These are phyloP conservation scores for Sitobion miscanthi DNA, from an alignment of 1,140 invertebrate species.

Conservation along the genomic window DNA sequence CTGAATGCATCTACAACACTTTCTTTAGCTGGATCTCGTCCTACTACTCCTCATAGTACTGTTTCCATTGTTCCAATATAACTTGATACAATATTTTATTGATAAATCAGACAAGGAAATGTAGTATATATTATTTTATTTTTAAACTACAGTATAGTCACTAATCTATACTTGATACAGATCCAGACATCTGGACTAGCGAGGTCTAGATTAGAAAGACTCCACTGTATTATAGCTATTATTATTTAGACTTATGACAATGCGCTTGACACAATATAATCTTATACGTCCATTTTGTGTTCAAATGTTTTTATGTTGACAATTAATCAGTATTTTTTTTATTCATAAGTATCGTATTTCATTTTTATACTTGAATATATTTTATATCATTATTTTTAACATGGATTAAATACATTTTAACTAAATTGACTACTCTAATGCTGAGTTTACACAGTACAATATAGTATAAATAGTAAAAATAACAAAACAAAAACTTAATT, in stretches of 20 bases:
- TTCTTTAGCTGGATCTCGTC: constrained; percentile 81
- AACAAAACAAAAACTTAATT: not conserved
- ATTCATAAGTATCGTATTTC: not conserved
- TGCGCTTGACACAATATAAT: constrained; percentile 17
- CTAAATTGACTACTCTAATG: not conserved
- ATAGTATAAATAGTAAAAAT: not conserved
- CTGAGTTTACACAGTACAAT: too few species aligned
- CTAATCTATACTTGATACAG: not conserved
- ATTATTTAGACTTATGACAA: not conserved
- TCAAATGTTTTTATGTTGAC: not conserved
- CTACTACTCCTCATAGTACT: constrained; percentile 86
- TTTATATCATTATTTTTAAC: not conserved
- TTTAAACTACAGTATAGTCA: not conserved
- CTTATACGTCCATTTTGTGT: constrained; percentile 44
- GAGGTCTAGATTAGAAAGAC: not conserved
- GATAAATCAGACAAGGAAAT: not conserved
- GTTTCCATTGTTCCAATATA: constrained; percentile 79
- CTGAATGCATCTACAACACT: constrained; percentile 81
- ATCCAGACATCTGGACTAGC: not conserved
- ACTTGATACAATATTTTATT: not conserved
- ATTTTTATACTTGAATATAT: constrained; percentile 12
- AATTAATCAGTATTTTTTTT: constrained; percentile 17
- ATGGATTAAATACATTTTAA: not conserved
- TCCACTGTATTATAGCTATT: not conserved
- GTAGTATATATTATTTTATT: not conserved